Evolutionary conservation across 2,888 invertebrate genomes (phyloP).

Genomic region (Xestia sexstrigata): DNA sequence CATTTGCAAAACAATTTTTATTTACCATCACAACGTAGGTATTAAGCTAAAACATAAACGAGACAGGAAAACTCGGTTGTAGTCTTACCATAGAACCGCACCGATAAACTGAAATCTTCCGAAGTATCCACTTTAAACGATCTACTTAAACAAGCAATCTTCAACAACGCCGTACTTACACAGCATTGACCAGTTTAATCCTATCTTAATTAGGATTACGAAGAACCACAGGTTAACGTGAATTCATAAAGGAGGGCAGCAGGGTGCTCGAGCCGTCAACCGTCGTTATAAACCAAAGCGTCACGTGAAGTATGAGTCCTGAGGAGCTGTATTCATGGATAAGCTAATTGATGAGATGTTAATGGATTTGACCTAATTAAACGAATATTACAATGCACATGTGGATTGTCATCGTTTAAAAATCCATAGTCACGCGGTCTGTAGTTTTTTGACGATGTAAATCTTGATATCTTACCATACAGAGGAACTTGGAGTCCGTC

Average conservation of each 20-base stretch:
- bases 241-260: constrained; percentile 17
- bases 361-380: background rate
- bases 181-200: constrained; percentile 17
- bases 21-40: constrained; percentile 2
- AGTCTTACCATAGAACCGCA: background rate
- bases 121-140: background rate
- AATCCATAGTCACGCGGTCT: background rate
- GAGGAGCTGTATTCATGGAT: background rate
- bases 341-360: background rate
- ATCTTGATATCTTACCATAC: background rate
- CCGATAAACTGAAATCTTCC: background rate
- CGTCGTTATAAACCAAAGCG: constrained; percentile 28
- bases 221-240: constrained; percentile 13
- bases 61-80: background rate
- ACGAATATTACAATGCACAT: too few species aligned
- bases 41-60: background rate
- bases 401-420: background rate
- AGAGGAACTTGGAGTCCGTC: background rate
- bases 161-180: background rate
- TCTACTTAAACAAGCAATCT: background rate
- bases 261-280: constrained; percentile 29
- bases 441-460: background rate
- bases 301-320: background rate
- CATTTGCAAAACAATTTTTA: background rate
- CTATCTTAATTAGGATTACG: constrained; percentile 29